Evolutionary conservation across 2,888 invertebrate genomes (phyloP), one percentile per base, ranked within the genome.

Genomic region (Oligia fasciuncula): DNA sequence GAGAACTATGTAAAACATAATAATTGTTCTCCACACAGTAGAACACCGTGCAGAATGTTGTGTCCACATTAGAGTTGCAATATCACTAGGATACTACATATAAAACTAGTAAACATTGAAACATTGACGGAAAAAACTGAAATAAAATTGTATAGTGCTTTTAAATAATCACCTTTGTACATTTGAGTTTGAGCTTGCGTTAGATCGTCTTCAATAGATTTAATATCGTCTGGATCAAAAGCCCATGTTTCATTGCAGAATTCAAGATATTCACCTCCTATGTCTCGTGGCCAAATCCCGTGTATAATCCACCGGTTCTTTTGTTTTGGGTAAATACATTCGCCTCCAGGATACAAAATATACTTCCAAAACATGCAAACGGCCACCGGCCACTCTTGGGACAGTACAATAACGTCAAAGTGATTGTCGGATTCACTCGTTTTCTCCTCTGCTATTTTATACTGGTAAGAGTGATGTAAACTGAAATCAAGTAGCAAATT

Each of bases 281-380:
- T 40, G 46, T n/a, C 23, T 46, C 72, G 63, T 35, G 72, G 72
- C 62, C 72, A 72, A 63, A 72, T 72, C 8, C 72, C 72, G 72
- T 72, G 72, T 13, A 46, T 14, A 4, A 6, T 46, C 72, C 62
- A 72, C 2, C 2, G 46, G 46, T 62, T 46, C 72, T 63, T 29
- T 72, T 63, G 19, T 43, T 72, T 23, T 11, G 72, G 72, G 2
- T 63, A 35, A 19, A 29, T 2, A 46, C 72, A 72, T 19, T 1
- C 4, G 19, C 43, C 60, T 72, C 60, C 43, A 23, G 65, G 73
- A 14, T 35, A 0, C 6, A 17, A 11, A 14, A 5, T 1, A 11
- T 23, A 35, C 5, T 73, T 66, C 6, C 4, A 66, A 3, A 35
- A 73, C 73, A 4, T 23, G 49, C 73, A 73, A 17, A 49, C 49